These are phyloP conservation scores for Pangasius larnaudii DNA, from an alignment of 2,797 vertebrate genomes.

Conservation along the genomic window DNA sequence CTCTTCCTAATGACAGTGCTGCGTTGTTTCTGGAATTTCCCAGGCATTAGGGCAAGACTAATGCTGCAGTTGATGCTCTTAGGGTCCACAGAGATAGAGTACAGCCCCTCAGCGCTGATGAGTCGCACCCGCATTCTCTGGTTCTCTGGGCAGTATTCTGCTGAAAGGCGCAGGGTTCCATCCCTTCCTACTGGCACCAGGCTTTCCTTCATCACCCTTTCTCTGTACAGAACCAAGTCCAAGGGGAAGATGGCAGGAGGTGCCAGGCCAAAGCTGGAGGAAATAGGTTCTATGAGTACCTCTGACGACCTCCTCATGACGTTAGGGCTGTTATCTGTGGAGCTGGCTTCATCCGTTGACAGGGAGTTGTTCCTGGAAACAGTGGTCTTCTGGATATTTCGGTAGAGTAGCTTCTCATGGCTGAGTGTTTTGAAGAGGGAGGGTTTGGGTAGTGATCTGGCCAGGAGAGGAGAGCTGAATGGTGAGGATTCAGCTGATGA, in stretches of 20 bases:
- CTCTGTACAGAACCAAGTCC: conserved; percentile 75
- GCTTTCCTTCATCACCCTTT: conserved; percentile 76
- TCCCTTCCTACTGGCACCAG: conserved; percentile 74
- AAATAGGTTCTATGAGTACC: conserved; percentile 69
- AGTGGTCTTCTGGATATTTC: conserved; percentile 74
- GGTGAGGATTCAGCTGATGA: conserved; percentile 85
- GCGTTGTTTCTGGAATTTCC: conserved; percentile 84
- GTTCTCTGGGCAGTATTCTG: conserved; percentile 82
- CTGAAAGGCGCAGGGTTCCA: conserved; percentile 80
- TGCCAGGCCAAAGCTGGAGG: conserved; percentile 67
- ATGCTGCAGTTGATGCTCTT: conserved; percentile 85
- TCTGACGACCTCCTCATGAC: conserved; percentile 81
- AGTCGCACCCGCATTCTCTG: conserved; percentile 85
- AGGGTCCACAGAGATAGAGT: conserved; percentile 75
- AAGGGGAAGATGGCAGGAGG: conserved; percentile 78
- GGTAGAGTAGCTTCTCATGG: conserved; percentile 80
- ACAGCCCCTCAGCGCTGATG: conserved; percentile 83
- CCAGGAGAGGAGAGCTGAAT: conserved; percentile 79
- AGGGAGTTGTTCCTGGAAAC: conserved; percentile 85
- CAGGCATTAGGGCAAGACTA: conserved; percentile 80
- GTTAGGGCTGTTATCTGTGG: conserved; percentile 88
- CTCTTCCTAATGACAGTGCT: conserved; percentile 87
- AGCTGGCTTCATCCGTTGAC: conserved; percentile 90
- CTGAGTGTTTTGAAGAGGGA: conserved; percentile 80
- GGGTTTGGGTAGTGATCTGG: conserved; percentile 71